A percentile compares a stretch with the other conserved stretches of the same genome.
phyloP scores from a whole-genome alignment of 2,797 vertebrate genomes.

The Clarias fuscus region DNA sequence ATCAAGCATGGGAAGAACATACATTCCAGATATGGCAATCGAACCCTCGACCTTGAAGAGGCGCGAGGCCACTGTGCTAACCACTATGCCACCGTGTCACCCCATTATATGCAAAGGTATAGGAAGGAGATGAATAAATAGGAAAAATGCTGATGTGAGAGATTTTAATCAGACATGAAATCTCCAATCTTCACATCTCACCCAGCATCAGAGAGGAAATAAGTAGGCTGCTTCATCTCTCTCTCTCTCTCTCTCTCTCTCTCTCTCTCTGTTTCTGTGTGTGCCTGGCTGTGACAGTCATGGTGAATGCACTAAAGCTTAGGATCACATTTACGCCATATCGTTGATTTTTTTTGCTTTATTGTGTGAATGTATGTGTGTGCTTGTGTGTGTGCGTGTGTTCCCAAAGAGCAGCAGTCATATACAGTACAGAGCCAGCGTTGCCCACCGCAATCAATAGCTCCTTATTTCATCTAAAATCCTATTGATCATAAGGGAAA shows the following conservation, averaged over 20 bases:
- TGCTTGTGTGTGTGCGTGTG: background rate
- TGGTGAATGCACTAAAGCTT: background rate
- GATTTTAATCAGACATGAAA: slow-evolving; percentile 7
- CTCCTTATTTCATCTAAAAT: slow-evolving; percentile 52
- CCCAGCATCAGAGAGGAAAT: slow-evolving; percentile 37
- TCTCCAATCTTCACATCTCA: slow-evolving; percentile 46
- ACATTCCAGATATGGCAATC: too few species aligned
- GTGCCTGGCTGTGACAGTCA: background rate
- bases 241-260: background rate
- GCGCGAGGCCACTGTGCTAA: too few species aligned
- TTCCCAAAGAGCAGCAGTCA: background rate
- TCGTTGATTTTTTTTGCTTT: background rate
- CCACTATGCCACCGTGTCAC: too few species aligned
- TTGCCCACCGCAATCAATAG: slow-evolving; percentile 46
- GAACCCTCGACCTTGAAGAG: too few species aligned
- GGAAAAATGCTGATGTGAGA: background rate
- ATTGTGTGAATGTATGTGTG: slow-evolving; percentile 18
- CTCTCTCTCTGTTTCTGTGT: background rate
- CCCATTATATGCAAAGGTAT: background rate
- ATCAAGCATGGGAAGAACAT: too few species aligned
- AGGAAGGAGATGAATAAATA: background rate
- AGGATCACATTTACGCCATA: background rate
- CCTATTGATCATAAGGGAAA: slow-evolving; percentile 45
- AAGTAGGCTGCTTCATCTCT: slow-evolving; percentile 5
- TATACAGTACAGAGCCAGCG: background rate